Percentiles rank a stretch among this genome's conserved stretches.
phyloP scores from a whole-genome alignment of 2,888 invertebrate species.

The Dryadula phaetusa region DNA sequence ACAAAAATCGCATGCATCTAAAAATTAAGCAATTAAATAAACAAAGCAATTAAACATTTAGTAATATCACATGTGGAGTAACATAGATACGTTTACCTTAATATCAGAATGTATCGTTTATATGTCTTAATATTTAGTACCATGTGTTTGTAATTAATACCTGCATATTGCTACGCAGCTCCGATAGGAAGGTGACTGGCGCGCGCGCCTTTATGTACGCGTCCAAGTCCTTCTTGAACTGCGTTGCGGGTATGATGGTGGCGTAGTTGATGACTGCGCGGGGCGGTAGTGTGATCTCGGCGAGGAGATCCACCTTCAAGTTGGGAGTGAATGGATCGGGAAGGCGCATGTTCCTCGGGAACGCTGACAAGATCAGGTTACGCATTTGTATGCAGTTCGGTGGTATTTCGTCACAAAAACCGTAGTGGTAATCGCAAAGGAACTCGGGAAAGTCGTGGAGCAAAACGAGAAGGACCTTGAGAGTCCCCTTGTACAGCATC shows the following conservation, averaged over 20 bases:
- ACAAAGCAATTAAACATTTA: background rate
- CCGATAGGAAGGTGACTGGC: constrained; percentile 97
- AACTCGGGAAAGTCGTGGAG: constrained; percentile 99
- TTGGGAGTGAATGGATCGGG: constrained; percentile 99
- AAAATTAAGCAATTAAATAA: background rate
- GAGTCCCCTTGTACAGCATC: constrained; percentile 96
- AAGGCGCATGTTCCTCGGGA: constrained; percentile 98
- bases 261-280: constrained; percentile 95
- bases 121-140: background rate
- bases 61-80: background rate
- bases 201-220: constrained; percentile 97
- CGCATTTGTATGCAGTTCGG: constrained; percentile 99
- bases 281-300: constrained; percentile 94
- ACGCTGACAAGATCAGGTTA: constrained; percentile 98
- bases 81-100: constrained; percentile 11
- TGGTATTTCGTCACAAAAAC: constrained; percentile 99
- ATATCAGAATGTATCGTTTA: background rate
- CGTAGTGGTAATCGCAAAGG: constrained; percentile 99
- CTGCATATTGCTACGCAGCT: constrained; percentile 95
- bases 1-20: background rate
- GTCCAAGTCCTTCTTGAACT: constrained; percentile 98
- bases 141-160: constrained; percentile 57
- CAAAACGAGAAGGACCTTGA: constrained; percentile 96
- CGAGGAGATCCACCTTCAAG: constrained; percentile 95
- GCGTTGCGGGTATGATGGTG: constrained; percentile 92